A percentile compares a stretch with the other conserved stretches of the same genome.
Conservation (phyloP, 2,888 invertebrate genomes). For the Pyrrhia umbra region DNA sequence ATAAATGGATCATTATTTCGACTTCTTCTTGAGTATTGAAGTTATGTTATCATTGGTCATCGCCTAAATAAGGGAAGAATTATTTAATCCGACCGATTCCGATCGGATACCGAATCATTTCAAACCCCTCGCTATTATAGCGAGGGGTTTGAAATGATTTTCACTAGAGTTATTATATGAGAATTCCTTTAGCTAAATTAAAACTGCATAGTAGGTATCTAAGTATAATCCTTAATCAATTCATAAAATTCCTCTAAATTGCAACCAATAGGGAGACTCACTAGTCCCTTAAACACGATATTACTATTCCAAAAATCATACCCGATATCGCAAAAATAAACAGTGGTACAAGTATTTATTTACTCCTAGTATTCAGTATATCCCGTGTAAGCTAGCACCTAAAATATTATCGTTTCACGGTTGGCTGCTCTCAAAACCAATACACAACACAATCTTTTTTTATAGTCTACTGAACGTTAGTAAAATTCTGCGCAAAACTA, state of each 20-base stretch:
- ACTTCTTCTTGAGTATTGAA: no score
- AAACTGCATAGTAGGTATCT: not conserved
- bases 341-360: constrained; percentile 1
- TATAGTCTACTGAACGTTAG: constrained; percentile 65
- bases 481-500: constrained; percentile 50
- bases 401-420: constrained; percentile 63
- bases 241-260: not conserved
- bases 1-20: no score
- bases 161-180: no score
- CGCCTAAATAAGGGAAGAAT: no score
- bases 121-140: no score
- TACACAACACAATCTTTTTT: constrained; percentile 68
- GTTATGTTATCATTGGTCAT: no score
- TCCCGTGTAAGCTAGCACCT: constrained; percentile 32
- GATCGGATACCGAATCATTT: no score
- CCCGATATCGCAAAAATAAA: not conserved
- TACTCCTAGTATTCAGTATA: constrained; percentile 19
- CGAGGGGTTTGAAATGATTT: no score
- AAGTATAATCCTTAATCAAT: not conserved
- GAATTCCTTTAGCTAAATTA: no score
- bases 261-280: no score
- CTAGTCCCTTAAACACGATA: no score
- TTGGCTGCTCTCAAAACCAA: constrained; percentile 67
- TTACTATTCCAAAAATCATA: not conserved
- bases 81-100: no score